Evolutionary conservation across 2,797 vertebrate species (phyloP).

Genomic region (Rhinella marina): DNA sequence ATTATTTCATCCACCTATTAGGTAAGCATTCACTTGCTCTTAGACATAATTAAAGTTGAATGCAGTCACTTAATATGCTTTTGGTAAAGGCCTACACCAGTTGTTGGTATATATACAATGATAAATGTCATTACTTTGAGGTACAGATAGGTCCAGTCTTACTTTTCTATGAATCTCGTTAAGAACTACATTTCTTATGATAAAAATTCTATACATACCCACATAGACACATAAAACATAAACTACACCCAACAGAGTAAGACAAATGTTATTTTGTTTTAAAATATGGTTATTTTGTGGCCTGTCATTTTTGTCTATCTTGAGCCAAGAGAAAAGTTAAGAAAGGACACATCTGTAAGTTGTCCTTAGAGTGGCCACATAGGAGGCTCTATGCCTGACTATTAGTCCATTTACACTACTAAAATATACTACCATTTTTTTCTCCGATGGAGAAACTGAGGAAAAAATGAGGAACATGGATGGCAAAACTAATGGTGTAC

Average conservation of each 20-base stretch:
- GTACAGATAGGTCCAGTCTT: background rate
- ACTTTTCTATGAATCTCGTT: too few species aligned
- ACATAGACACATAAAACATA: too few species aligned
- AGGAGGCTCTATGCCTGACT: background rate
- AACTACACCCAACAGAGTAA: too few species aligned
- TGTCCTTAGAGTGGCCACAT: background rate
- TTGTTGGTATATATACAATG: background rate
- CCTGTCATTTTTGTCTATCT: too few species aligned
- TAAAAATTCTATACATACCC: too few species aligned
- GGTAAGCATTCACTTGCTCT: background rate
- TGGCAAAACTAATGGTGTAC: background rate
- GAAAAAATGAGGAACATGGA: too few species aligned
- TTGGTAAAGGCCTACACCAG: background rate
- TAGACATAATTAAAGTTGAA: background rate
- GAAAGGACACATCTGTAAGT: background rate
- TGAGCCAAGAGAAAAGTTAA: too few species aligned
- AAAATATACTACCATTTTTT: background rate
- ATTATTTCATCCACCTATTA: slow-evolving; percentile 18
- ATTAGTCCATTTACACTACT: background rate
- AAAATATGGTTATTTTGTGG: too few species aligned
- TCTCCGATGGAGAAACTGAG: too few species aligned
- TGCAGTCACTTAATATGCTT: background rate
- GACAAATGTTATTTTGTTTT: too few species aligned
- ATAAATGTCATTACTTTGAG: background rate
- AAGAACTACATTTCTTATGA: too few species aligned